Evolutionary conservation across 1,140 invertebrate species (phyloP).

Genomic region (Araneus ventricosus): DNA sequence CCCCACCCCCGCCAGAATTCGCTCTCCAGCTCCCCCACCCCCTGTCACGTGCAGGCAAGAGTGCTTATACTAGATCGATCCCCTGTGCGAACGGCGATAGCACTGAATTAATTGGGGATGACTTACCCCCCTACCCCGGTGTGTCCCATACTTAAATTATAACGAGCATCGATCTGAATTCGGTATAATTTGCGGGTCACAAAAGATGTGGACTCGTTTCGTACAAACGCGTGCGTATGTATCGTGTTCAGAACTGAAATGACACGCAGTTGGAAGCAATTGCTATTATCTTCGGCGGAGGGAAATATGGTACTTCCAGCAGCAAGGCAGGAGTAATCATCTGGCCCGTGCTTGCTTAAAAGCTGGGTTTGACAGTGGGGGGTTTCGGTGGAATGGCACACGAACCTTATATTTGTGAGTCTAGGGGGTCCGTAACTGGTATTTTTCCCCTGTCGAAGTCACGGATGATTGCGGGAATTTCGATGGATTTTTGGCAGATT

Average conservation of each 20-base stretch:
- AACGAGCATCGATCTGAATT: slow-evolving; percentile 10
- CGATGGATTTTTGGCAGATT: too few species aligned
- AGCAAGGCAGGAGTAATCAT: not conserved
- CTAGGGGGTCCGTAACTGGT: too few species aligned
- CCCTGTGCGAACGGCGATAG: slow-evolving; percentile 42
- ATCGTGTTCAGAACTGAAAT: not conserved
- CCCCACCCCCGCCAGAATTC: not conserved
- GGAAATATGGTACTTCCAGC: not conserved
- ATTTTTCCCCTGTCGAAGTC: too few species aligned
- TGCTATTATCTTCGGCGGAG: not conserved
- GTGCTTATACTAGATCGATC: slow-evolving; percentile 55
- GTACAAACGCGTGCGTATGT: not conserved
- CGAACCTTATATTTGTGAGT: not conserved
- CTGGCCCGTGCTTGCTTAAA: not conserved
- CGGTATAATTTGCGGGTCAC: slow-evolving; percentile 12
- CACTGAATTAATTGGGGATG: slow-evolving; percentile 62
- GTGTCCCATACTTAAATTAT: slow-evolving; percentile 33
- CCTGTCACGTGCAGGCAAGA: slow-evolving; percentile 60
- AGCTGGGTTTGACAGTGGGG: not conserved
- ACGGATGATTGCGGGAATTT: too few species aligned
- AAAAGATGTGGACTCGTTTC: slow-evolving; percentile 22
- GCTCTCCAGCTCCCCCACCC: not conserved
- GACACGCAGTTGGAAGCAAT: slow-evolving; percentile 2
- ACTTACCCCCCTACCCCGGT: not conserved
- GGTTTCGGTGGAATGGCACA: not conserved